These are phyloP conservation scores for Esox lucius DNA, from an alignment of 2,797 vertebrate species.

Conservation along the genomic window DNA sequence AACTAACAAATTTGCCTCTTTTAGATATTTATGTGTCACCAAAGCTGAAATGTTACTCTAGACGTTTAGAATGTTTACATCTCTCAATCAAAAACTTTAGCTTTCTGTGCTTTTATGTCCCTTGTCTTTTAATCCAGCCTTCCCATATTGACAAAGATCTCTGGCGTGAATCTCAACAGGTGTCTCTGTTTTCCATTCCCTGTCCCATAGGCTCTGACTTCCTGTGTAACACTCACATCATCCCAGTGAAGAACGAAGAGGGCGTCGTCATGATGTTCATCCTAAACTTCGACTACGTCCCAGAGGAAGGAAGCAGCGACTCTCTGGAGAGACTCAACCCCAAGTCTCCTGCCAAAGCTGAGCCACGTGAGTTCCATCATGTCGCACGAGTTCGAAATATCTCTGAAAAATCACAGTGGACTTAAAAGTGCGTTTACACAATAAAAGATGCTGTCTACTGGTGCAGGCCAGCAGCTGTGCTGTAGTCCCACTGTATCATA, in stretches of 20 bases:
- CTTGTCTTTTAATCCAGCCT: neutral
- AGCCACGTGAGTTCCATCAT: conserved; percentile 81
- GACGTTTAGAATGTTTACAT: no score
- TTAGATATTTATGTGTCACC: no score
- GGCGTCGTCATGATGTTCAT: conserved; percentile 99
- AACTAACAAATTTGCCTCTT: no score
- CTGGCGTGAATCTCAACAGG: neutral
- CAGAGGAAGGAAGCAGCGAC: conserved; percentile 81
- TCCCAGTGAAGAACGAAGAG: conserved; percentile 98
- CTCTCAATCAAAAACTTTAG: neutral
- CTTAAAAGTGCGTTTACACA: no score
- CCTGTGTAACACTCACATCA: conserved; percentile 94
- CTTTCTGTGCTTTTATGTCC: neutral
- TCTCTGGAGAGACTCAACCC: conserved; percentile 88
- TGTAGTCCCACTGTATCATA: neutral
- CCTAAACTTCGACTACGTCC: conserved; percentile 92
- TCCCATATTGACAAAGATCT: neutral
- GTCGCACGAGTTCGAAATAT: no score
- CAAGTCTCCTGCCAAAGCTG: conserved; percentile 83
- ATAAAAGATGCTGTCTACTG: neutral
- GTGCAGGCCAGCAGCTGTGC: neutral
- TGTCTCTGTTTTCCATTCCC: neutral
- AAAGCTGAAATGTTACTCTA: no score
- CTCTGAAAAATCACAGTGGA: no score
- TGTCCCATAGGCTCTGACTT: conserved; percentile 86